Evolutionary conservation across 2,888 invertebrate species (phyloP).

Genomic region (Lasioglossum lativentre): DNA sequence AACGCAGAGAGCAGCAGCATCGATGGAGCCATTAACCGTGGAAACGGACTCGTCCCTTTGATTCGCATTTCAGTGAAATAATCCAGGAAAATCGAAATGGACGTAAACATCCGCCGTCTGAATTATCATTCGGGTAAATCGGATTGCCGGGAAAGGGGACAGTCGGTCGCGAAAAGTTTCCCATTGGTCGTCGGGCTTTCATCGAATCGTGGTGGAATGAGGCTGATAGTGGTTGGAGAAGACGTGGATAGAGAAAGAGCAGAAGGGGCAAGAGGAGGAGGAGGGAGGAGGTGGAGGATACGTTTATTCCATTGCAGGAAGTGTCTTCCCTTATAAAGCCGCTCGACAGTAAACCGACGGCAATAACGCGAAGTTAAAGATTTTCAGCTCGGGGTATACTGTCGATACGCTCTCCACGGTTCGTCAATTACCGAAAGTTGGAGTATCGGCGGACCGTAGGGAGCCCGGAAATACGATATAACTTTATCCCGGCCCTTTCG

Average conservation of each 20-base stretch:
- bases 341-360: slow-evolving; percentile 14
- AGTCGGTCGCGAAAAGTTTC: neutral
- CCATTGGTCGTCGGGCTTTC: neutral
- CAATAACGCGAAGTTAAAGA: slow-evolving; percentile 49
- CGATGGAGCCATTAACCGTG: neutral
- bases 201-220: neutral
- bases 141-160: neutral
- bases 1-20: neutral
- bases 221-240: too few species aligned
- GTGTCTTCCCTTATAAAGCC: slow-evolving; percentile 15
- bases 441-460: slow-evolving; percentile 49
- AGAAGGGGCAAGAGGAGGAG: neutral
- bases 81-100: slow-evolving; percentile 4
- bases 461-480: slow-evolving; percentile 67
- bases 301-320: slow-evolving; percentile 11
- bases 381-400: slow-evolving; percentile 37
- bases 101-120: neutral
- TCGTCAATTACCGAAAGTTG: slow-evolving; percentile 68
- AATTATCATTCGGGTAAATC: slow-evolving; percentile 17
- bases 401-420: slow-evolving; percentile 55
- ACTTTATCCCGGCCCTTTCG: slow-evolving; percentile 69
- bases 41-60: neutral
- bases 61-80: neutral
- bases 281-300: neutral
- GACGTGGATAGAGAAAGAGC: neutral